A percentile compares a stretch with the other conserved stretches of the same genome.
Evolutionary conservation across 2,113 vertebrate species (phyloP).

Genomic region (Aplodontia rufa): DNA sequence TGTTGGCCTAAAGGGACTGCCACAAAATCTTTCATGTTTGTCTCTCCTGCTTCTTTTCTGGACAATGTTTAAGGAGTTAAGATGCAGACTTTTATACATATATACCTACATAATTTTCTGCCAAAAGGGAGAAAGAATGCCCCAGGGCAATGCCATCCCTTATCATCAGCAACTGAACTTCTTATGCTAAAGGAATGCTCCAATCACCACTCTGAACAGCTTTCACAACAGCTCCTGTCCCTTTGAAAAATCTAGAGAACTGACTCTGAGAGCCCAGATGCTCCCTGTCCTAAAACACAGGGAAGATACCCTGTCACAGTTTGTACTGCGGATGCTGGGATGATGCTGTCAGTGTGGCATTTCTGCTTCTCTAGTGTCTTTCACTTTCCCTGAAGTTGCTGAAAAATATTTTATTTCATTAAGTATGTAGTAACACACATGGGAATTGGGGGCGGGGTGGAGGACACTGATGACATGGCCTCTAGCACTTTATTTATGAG

Average conservation of each 20-base stretch:
- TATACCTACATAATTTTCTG: not conserved
- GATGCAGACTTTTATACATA: not conserved
- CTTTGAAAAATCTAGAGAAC: slow-evolving; percentile 46
- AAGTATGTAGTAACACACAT: slow-evolving; percentile 62
- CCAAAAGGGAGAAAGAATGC: not conserved
- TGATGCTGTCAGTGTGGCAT: not conserved
- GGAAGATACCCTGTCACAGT: slow-evolving; percentile 57
- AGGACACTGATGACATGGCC: slow-evolving; percentile 58
- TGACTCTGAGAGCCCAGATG: slow-evolving; percentile 30
- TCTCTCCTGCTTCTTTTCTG: slow-evolving; percentile 19
- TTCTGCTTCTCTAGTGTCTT: slow-evolving; percentile 46
- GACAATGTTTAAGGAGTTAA: slow-evolving; percentile 13
- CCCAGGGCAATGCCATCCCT: not conserved
- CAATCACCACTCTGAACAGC: not conserved
- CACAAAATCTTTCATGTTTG: not conserved
- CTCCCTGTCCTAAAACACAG: slow-evolving; percentile 36
- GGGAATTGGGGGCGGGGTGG: slow-evolving; percentile 24
- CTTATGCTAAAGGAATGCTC: slow-evolving; percentile 1
- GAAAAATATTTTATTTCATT: slow-evolving; percentile 66
- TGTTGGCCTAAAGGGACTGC: not conserved
- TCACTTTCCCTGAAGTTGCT: slow-evolving; percentile 62
- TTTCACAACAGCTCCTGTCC: slow-evolving; percentile 55
- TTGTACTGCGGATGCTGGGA: not conserved
- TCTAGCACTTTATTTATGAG: slow-evolving; percentile 73
- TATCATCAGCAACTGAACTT: slow-evolving; percentile 28